Evolutionary conservation across 2,113 vertebrate species (phyloP), one percentile per base, ranked within the genome.

Genomic region (Amphiprion percula): DNA sequence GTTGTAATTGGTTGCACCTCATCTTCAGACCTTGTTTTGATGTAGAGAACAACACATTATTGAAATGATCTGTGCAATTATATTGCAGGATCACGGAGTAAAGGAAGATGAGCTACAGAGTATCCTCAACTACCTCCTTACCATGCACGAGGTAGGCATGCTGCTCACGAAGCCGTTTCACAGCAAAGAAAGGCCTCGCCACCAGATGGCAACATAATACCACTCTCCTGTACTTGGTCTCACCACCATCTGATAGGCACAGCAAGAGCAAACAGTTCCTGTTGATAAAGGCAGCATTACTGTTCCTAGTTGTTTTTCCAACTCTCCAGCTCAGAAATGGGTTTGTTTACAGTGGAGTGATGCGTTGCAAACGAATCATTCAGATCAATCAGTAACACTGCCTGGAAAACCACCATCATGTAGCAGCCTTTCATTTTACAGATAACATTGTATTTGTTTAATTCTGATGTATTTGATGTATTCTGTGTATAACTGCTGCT

Each of bases 51-150:
- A 16, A 4, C 3, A 0, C 0, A 50, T 19, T 5, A 19, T 2
- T 64, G 33, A 50, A 56, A 30, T 41, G 2, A 46, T 58, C 4
- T 52, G 39, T 24, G 4, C 33, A 84, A 60, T 90, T 91, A 7
- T 39, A 91, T 91, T 92, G 26, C 91, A 99, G 98, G 98, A 99
- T 90, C 95, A 94, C 33, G 97, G 97, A 17, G 96, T 99, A 67
- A 99, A 99, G 87, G 97, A 98, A 90, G 98, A 99, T 65, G 98
- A 99, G 88, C 94, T 99, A 7, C 98, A 99, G 91, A 97, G 97
- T 77, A 97, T 99, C 92, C 95, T 99, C 68, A 99, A 97, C 94
- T 99, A 98, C 72, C 94, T 99, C 54, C 96, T 99, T 47, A 99
- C 98, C 62, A 97, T 99, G 87, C 98, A 99, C 4, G 98, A 99